Evolutionary conservation across 2,113 vertebrate genomes (phyloP), one percentile per base, ranked within the genome.

Genomic region (Fukomys damarensis): DNA sequence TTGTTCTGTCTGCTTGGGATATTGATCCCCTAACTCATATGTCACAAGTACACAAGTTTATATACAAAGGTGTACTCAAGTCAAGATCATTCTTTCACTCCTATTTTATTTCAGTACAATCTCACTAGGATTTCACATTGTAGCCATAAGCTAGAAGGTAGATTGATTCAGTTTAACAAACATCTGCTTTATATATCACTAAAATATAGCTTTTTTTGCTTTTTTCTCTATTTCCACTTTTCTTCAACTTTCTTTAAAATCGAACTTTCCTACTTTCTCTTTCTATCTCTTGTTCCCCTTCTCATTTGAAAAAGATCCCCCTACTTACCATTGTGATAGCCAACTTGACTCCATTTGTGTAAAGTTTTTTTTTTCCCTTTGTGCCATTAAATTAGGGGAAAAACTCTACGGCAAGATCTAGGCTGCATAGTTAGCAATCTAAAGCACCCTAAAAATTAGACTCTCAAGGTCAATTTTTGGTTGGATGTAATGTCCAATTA

Each of bases 11-110:
- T 66, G 5, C 30, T 96, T 74, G 28, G 79, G 58, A 54, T 17
- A 74, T 3, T 87, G 6, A 66, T 86, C 38, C 38, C 86, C 24
- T 83, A 89, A 49, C 4, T 74, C 49, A 89, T 80, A 61, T 9
- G 80, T 83, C 26, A 12, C 26, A 92, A 89, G 26, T 35, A 66
- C 4, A 54, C 49, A 85, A 19, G 6, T 20, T 95, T 89, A 95
- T 86, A 93, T 94, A 80, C 3, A 93, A 91, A 93, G 41, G 66
- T 86, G 65, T 89, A 86, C 76, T 85, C 52, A 68, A 92, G 61
- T 5, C 17, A 80, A 88, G 20, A 41, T 77, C 30, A 84, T 91
- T 96, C 13, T 86, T 13, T 8, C 90, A 22, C 79, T 91, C 20
- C 11, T 91, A 93, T 22, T 10, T 38, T 90, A 88, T 90, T 94